A percentile compares a stretch with the other conserved stretches of the same genome.
These are phyloP conservation scores for Bagarius yarrelli DNA, from an alignment of 2,113 vertebrate species.

Conservation along the genomic window DNA sequence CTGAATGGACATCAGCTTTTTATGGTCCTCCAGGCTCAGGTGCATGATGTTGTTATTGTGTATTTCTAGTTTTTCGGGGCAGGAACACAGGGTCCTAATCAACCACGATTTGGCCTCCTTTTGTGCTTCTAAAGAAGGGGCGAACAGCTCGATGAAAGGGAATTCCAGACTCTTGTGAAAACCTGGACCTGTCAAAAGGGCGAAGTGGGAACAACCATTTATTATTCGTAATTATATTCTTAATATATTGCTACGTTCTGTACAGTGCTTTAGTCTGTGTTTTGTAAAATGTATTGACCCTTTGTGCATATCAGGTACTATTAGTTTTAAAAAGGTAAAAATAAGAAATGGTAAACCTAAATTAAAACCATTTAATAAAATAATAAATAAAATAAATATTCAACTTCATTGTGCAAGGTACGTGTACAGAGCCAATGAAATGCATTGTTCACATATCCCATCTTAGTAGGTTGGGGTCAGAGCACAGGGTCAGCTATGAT, in stretches of 20 bases:
- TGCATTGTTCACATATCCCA: too few species aligned
- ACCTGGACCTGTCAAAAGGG: not conserved
- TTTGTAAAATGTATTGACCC: not conserved
- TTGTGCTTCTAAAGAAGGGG: conserved; percentile 16
- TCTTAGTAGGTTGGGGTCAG: too few species aligned
- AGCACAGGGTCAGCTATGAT: too few species aligned
- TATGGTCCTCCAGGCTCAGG: conserved; percentile 67
- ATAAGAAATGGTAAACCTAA: too few species aligned
- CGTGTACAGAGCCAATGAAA: too few species aligned
- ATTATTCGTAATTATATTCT: not conserved
- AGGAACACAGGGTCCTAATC: not conserved
- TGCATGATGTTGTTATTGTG: conserved; percentile 75
- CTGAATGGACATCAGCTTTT: conserved; percentile 55
- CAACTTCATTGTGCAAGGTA: too few species aligned
- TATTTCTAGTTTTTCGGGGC: conserved; percentile 37
- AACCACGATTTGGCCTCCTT: conserved; percentile 74
- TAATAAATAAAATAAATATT: too few species aligned
- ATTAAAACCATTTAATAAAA: too few species aligned
- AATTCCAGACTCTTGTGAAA: fast-evolving
- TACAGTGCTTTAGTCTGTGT: not conserved
- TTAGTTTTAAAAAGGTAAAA: not conserved
- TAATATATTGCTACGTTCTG: not conserved
- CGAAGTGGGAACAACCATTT: not conserved
- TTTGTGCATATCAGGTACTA: not conserved
- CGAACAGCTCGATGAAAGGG: conserved; percentile 62